Conservation (phyloP, 2,113 vertebrate species). For the Kryptolebias marmoratus region DNA sequence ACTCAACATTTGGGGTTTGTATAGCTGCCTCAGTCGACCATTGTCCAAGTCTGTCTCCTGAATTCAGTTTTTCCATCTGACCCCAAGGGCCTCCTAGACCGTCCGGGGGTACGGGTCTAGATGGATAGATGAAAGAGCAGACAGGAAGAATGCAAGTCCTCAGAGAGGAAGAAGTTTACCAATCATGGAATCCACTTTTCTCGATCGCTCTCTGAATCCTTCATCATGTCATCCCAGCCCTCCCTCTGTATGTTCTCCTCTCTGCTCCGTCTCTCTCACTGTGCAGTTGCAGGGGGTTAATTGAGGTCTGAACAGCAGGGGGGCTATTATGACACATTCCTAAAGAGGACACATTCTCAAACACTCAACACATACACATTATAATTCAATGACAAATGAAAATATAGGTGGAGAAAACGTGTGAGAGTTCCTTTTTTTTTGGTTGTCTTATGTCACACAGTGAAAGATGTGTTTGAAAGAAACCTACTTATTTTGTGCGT, state of each 20-base stretch:
- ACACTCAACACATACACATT: conserved; percentile 12
- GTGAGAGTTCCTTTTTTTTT: not conserved
- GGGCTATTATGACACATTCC: conserved; percentile 70
- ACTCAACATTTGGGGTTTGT: conserved; percentile 68
- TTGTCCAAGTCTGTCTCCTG: conserved; percentile 67
- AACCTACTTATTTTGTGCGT: conserved; percentile 6
- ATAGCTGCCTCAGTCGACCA: conserved; percentile 69
- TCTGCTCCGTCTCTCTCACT: conserved; percentile 40
- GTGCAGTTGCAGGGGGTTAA: conserved; percentile 74
- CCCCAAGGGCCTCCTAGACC: conserved; percentile 67
- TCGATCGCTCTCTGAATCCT: conserved; percentile 48
- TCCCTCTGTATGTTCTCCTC: conserved; percentile 24
- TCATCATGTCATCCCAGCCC: conserved; percentile 41
- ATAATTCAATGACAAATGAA: not conserved
- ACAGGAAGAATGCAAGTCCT: conserved; percentile 55
- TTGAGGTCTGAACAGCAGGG: conserved; percentile 73
- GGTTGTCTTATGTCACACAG: conserved; percentile 18
- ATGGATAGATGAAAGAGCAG: conserved; percentile 68
- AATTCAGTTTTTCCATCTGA: conserved; percentile 73
- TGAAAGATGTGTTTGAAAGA: conserved; percentile 20
- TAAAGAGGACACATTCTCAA: conserved; percentile 35
- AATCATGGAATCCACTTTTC: conserved; percentile 55
- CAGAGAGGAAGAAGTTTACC: conserved; percentile 55
- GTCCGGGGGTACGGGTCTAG: conserved; percentile 48
- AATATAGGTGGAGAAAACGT: conserved; percentile 8